These are phyloP conservation scores for Bovichtus diacanthus DNA, from an alignment of 2,797 vertebrate genomes.

Conservation along the genomic window DNA sequence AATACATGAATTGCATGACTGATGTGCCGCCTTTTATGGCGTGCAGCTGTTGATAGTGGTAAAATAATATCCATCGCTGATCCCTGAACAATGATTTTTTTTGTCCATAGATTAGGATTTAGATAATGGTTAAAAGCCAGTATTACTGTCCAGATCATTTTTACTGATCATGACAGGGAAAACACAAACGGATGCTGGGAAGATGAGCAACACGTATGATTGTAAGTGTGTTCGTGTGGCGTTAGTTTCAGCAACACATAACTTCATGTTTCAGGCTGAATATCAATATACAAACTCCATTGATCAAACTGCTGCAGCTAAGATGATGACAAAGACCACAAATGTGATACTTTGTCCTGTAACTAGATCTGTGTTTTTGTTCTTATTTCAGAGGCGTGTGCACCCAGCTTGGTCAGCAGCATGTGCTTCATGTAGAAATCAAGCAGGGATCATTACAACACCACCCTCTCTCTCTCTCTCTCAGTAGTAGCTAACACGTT, in stretches of 20 bases:
- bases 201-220: slow-evolving; percentile 33
- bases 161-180: slow-evolving; percentile 19
- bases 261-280: slow-evolving; percentile 74
- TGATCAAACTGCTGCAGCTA: slow-evolving; percentile 69
- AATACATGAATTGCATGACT: slow-evolving; percentile 36
- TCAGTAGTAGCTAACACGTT: slow-evolving; percentile 74
- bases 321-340: slow-evolving; percentile 77
- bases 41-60: slow-evolving; percentile 29
- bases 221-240: slow-evolving; percentile 13
- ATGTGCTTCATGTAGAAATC: slow-evolving; percentile 82
- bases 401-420: slow-evolving; percentile 58
- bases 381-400: slow-evolving; percentile 75
- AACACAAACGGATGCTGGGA: slow-evolving; percentile 15
- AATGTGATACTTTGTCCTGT: slow-evolving; percentile 72
- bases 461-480: slow-evolving; percentile 28
- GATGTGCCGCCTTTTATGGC: slow-evolving; percentile 21
- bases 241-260: slow-evolving; percentile 69
- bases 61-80: slow-evolving; percentile 21
- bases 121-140: not conserved
- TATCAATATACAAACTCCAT: slow-evolving; percentile 70
- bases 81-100: not conserved
- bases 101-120: slow-evolving; percentile 2
- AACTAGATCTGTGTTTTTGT: slow-evolving; percentile 80
- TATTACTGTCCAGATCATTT: not conserved
- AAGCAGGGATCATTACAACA: slow-evolving; percentile 76